Conservation (phyloP, 2,113 vertebrate genomes). For the Haplotaxodon microlepis region DNA sequence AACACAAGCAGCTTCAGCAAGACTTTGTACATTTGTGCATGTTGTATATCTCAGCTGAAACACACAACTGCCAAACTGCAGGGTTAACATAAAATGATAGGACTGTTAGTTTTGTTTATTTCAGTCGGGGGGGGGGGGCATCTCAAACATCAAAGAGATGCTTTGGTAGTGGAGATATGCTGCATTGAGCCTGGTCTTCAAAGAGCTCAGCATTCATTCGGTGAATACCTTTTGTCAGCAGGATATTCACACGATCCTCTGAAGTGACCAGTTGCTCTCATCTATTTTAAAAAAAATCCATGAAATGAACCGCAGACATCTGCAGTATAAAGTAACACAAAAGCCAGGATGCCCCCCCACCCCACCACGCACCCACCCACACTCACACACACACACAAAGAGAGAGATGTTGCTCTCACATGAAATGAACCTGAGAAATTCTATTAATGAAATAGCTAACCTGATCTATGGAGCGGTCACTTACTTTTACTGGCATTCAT, state of each 20-base stretch:
- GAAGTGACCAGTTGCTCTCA: constrained; percentile 58
- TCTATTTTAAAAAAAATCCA: constrained; percentile 7
- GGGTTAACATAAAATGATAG: neutral
- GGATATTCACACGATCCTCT: constrained; percentile 56
- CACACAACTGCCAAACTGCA: neutral
- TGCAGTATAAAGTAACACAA: constrained; percentile 8
- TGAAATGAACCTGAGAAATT: neutral
- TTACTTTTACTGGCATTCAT: neutral
- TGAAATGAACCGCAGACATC: neutral
- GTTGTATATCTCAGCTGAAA: neutral
- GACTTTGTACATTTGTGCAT: neutral
- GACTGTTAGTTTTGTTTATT: constrained; percentile 22
- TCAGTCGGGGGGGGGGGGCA: neutral
- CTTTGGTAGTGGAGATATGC: constrained; percentile 61
- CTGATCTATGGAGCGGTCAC: neutral
- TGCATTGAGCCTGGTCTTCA: constrained; percentile 61
- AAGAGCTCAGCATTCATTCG: constrained; percentile 58
- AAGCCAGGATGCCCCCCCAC: neutral
- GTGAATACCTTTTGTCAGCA: constrained; percentile 30
- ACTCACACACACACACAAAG: neutral
- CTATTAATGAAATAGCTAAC: neutral
- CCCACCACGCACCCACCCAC: neutral
- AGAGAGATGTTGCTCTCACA: neutral
- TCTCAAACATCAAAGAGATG: constrained; percentile 64
- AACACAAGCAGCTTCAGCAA: neutral